These are phyloP conservation scores for Orientallactaga bullata DNA, from an alignment of 2,113 vertebrate genomes.

Conservation along the genomic window DNA sequence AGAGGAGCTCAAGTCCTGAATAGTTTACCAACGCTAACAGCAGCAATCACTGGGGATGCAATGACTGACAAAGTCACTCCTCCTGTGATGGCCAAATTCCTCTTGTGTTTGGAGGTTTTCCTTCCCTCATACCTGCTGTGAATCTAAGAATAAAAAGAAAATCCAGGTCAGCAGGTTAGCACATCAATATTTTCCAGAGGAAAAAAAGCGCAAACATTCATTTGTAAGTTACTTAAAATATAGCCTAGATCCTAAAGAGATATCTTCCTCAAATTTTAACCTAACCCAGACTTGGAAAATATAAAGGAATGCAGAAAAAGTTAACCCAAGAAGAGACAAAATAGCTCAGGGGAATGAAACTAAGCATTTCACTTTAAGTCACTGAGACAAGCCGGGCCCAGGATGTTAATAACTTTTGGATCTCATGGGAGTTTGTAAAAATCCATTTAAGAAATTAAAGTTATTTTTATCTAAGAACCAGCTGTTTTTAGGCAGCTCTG, in stretches of 20 bases:
- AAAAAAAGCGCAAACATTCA: constrained; percentile 50
- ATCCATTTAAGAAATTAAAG: constrained; percentile 73
- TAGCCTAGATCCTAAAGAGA: neutral
- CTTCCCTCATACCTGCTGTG: constrained; percentile 97
- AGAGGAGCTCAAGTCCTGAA: neutral
- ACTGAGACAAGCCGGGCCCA: constrained; percentile 51
- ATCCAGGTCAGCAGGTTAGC: constrained; percentile 68
- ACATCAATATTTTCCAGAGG: neutral
- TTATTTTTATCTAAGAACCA: constrained; percentile 72
- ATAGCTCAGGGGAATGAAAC: constrained; percentile 34
- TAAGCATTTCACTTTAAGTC: constrained; percentile 67
- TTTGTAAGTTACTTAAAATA: constrained; percentile 41
- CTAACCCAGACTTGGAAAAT: constrained; percentile 61
- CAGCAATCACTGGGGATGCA: constrained; percentile 97
- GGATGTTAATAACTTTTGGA: constrained; percentile 65
- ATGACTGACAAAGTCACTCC: constrained; percentile 98
- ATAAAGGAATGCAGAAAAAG: constrained; percentile 52
- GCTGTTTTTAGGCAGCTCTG: constrained; percentile 65
- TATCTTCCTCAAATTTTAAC: constrained; percentile 63
- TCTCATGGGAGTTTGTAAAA: constrained; percentile 52
- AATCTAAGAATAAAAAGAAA: constrained; percentile 89
- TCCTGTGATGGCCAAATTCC: constrained; percentile 98
- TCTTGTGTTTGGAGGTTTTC: constrained; percentile 95
- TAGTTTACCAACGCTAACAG: constrained; percentile 96
- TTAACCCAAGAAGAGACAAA: constrained; percentile 41